Evolutionary conservation across 2,888 invertebrate genomes (phyloP).

Genomic region (Tortrix viridana): DNA sequence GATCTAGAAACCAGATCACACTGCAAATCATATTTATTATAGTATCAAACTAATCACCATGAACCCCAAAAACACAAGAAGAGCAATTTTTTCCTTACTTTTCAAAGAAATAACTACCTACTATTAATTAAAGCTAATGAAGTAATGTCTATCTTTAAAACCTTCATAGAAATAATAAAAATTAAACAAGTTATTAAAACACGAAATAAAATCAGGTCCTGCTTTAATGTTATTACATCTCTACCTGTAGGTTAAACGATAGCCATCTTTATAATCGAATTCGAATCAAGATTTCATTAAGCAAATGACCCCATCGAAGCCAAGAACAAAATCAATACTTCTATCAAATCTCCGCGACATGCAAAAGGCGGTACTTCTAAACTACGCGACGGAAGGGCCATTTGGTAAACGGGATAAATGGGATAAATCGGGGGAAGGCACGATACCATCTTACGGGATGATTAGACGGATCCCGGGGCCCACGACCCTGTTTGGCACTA

Average conservation of each 20-base stretch:
- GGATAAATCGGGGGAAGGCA: slow-evolving; percentile 30
- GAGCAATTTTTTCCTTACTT: too few relatives aligned
- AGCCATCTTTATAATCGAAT: slow-evolving; percentile 24
- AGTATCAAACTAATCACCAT: too few relatives aligned
- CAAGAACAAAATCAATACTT: slow-evolving; percentile 29
- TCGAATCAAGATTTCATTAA: slow-evolving; percentile 34
- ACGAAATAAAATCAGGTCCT: background rate
- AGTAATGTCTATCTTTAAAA: too few relatives aligned
- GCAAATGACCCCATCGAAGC: slow-evolving; percentile 14
- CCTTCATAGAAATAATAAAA: too few relatives aligned
- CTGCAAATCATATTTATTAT: too few relatives aligned
- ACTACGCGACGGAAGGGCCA: slow-evolving; percentile 29
- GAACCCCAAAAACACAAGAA: too few relatives aligned
- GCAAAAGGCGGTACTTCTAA: slow-evolving; percentile 33
- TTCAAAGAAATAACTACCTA: too few relatives aligned
- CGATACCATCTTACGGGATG: slow-evolving; percentile 35
- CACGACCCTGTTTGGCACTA: background rate
- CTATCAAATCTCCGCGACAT: slow-evolving; percentile 26
- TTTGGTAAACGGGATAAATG: slow-evolving; percentile 25
- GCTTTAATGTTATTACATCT: slow-evolving; percentile 1
- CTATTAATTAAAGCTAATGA: too few relatives aligned
- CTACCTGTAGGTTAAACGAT: background rate
- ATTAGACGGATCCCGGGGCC: slow-evolving; percentile 16
- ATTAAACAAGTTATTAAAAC: background rate
- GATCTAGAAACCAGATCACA: too few relatives aligned